Conservation (phyloP, 2,797 vertebrate species). For the Malacoraja senta region DNA sequence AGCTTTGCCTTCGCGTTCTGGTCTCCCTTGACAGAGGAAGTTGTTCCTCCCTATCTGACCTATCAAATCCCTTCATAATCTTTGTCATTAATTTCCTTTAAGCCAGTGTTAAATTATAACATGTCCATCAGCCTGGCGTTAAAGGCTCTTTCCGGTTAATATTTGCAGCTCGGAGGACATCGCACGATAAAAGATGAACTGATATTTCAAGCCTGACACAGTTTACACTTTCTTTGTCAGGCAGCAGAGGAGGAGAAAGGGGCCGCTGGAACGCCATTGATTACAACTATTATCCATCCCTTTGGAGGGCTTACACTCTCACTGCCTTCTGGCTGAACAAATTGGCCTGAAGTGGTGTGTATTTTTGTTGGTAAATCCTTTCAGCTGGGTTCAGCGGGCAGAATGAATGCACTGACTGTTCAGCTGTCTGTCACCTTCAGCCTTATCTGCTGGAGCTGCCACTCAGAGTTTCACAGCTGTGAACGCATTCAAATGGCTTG, state of each 20-base stretch:
- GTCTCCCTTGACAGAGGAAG: background rate
- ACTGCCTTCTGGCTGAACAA: conserved; percentile 59
- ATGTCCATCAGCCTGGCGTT: background rate
- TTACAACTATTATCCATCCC: conserved; percentile 45
- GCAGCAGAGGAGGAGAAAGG: conserved; percentile 41
- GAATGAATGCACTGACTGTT: conserved; percentile 69
- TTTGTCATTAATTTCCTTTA: background rate
- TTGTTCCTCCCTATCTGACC: background rate
- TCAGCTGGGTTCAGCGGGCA: conserved; percentile 70
- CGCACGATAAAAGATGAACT: background rate
- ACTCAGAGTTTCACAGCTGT: conserved; percentile 70
- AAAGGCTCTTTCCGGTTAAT: background rate
- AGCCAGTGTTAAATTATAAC: background rate
- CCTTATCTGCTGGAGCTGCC: conserved; percentile 74
- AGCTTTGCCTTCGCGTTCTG: no score
- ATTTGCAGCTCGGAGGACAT: background rate
- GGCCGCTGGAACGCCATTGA: conserved; percentile 48
- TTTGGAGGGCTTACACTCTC: conserved; percentile 48
- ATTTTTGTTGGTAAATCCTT: conserved; percentile 76
- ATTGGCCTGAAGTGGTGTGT: conserved; percentile 64
- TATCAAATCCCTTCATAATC: background rate
- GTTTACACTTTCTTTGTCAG: conserved; percentile 41
- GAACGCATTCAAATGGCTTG: conserved; percentile 68
- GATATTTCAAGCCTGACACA: conserved; percentile 16
- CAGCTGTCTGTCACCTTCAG: conserved; percentile 56